Percentiles rank a stretch among this genome's conserved stretches.
These are phyloP conservation scores for Danio tinwini DNA, from an alignment of 2,797 vertebrate species.

Conservation along the genomic window DNA sequence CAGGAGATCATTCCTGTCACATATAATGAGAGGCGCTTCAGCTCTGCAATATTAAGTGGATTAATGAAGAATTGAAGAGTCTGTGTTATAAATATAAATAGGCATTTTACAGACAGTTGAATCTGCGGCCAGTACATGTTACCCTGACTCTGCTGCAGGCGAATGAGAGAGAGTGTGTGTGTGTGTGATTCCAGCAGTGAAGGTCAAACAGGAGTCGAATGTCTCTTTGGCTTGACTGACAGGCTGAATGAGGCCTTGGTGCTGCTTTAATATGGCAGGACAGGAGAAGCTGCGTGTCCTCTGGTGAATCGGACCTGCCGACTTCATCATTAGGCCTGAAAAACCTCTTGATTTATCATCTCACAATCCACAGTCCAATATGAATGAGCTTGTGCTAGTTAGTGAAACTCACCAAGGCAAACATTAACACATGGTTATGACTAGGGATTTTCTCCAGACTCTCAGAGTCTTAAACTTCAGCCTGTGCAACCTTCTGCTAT, in stretches of 20 bases:
- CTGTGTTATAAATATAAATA: conserved; percentile 80
- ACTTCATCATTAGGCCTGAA: conserved; percentile 7
- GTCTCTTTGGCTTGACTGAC: conserved; percentile 48
- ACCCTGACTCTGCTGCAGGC: conserved; percentile 52
- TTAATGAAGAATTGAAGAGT: conserved; percentile 77
- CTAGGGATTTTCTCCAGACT: background rate
- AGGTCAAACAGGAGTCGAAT: conserved; percentile 67
- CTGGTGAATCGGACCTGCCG: conserved; percentile 2
- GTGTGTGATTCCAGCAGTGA: conserved; percentile 65
- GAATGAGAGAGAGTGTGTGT: conserved; percentile 61
- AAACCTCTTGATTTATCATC: background rate
- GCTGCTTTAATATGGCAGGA: conserved; percentile 48
- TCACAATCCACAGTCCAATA: background rate
- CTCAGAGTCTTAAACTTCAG: background rate
- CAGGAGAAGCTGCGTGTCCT: conserved; percentile 3
- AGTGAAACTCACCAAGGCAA: background rate
- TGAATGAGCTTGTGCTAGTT: conserved; percentile 20
- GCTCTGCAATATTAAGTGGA: conserved; percentile 77
- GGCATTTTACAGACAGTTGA: conserved; percentile 65
- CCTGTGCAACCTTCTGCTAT: background rate
- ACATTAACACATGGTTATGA: conserved; percentile 4
- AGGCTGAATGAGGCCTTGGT: conserved; percentile 61
- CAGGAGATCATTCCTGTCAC: conserved; percentile 70
- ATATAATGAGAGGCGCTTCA: conserved; percentile 67
- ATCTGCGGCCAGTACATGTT: conserved; percentile 57